Evolutionary conservation across 2,888 invertebrate species (phyloP), one percentile per base, ranked within the genome.

Genomic region (Tineola bisselliella): DNA sequence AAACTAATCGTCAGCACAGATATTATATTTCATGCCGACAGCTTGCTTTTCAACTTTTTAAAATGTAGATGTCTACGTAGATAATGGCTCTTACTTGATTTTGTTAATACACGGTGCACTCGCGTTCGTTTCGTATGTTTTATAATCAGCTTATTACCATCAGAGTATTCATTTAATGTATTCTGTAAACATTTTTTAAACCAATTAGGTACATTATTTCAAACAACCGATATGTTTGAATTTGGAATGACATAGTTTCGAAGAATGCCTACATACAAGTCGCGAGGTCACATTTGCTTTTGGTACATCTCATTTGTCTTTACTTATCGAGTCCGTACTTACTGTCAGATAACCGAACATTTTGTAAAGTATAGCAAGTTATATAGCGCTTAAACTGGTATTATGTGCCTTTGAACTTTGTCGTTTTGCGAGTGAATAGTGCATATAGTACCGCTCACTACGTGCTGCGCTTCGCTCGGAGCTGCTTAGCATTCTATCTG

Each of bases 401-500:
- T 48, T 48, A 2, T 48, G 48, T 48, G 48, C 48, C 48, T 48
- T 15, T 48, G 48, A 48, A 48, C 48, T 48, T 48, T 48, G 48
- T 48, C 48, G 48, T 48, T 48, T 48, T n/a, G 48, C 17, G 48
- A 48, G 48, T 15, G 48, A 17, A 48, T 15, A 48, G 48, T 48
- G 48, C 48, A 48, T 48, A 15, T 67, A 65, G 68, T 70, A 69
- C 73, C 69, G 69, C 70, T 71, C 71, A 72, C 73, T 70, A 71
- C 67, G 69, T 67, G 48, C 48, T 48, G 48, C 48, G 48, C 48
- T n/a, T 10, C n/a, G n/a, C 13, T 10, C 48, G 48, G 15, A 10
- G 68, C 84, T 83, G 79, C 72, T 87, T 84, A 84, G 77, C 81
- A 86, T 87, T 86, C 86, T 75, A 75, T 75, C 75, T 71, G 77